phyloP scores from a whole-genome alignment of 2,113 vertebrate species.

The Himantopus leucocephalus region DNA sequence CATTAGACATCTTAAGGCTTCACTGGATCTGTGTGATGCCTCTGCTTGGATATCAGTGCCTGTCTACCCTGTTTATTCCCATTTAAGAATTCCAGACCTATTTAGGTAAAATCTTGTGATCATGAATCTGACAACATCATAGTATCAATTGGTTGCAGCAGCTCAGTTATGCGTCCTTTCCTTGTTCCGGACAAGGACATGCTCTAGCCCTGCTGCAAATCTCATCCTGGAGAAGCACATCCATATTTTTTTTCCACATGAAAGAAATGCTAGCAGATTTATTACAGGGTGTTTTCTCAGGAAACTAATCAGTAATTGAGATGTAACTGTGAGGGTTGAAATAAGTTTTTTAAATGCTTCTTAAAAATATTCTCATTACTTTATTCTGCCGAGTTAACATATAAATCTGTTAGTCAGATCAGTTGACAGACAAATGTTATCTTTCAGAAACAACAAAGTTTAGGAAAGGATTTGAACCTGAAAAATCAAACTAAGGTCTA shows the following conservation, averaged over 20 bases:
- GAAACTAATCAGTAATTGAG: background rate
- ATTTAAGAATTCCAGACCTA: background rate
- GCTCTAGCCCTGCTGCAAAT: background rate
- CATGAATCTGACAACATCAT: background rate
- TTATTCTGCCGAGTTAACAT: background rate
- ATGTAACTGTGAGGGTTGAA: background rate
- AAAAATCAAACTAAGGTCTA: slow-evolving; percentile 4
- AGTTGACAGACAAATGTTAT: background rate
- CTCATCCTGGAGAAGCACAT: background rate
- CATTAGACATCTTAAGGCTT: background rate
- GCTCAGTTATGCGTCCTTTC: background rate
- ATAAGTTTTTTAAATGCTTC: background rate
- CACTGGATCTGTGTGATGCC: background rate
- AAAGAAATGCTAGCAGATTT: background rate
- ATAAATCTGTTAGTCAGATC: background rate
- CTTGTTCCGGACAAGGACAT: background rate
- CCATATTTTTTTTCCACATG: background rate
- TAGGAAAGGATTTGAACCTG: slow-evolving; percentile 10
- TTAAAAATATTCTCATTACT: background rate
- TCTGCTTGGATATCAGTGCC: background rate
- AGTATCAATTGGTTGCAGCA: background rate
- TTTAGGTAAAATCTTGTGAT: background rate
- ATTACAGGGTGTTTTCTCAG: background rate
- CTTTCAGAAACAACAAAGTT: background rate
- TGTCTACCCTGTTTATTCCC: background rate